phyloP scores from a whole-genome alignment of 2,113 vertebrate genomes.

The Procavia capensis region DNA sequence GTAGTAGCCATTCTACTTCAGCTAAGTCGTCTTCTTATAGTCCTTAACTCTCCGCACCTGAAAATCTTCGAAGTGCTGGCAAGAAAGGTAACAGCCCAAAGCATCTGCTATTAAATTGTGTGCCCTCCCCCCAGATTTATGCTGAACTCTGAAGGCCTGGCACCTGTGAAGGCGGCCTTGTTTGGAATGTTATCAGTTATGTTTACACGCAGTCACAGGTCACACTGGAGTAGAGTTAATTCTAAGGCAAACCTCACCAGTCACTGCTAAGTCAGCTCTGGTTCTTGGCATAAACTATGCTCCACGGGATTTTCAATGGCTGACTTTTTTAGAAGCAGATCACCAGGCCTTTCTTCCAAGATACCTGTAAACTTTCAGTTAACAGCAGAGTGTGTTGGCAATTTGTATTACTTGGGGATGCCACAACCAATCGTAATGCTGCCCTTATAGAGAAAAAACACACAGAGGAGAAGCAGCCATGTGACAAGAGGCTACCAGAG shows the following conservation, averaged over 20 bases:
- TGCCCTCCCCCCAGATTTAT: not conserved
- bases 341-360: not conserved
- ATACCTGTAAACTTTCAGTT: not conserved
- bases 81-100: not conserved
- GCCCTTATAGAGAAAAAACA: not conserved
- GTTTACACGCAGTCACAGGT: not conserved
- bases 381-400: not conserved
- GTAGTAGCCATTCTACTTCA: not conserved
- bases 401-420: not conserved
- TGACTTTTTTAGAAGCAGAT: not conserved
- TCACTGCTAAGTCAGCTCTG: not conserved
- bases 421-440: not conserved
- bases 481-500: not conserved
- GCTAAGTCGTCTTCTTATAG: not conserved
- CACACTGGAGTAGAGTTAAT: not conserved
- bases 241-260: not conserved
- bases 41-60: not conserved
- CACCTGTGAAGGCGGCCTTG: not conserved
- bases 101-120: not conserved
- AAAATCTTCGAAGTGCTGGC: not conserved
- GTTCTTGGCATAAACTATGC: not conserved
- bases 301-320: not conserved
- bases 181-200: not conserved
- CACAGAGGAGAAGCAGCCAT: not conserved
- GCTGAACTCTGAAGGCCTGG: not conserved